Conservation (phyloP, 2,113 vertebrate genomes). For the Elgaria multicarinata region DNA sequence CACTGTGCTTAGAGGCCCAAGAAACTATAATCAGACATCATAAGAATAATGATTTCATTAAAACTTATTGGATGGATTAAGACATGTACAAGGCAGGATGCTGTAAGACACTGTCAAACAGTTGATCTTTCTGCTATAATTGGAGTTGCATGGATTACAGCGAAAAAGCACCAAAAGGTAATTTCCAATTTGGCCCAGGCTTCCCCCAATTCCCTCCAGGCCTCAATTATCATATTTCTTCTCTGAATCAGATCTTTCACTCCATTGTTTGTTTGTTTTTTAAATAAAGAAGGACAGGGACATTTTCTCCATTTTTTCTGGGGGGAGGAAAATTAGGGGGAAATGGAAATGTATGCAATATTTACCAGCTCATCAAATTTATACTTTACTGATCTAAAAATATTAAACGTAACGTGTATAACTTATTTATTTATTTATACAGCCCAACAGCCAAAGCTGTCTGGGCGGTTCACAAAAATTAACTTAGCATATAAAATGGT, state of each 20-base stretch:
- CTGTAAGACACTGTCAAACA: constrained; percentile 58
- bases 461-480: too few species aligned
- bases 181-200: constrained; percentile 72
- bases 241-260: constrained; percentile 58
- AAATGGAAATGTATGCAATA: too few species aligned
- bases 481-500: too few species aligned
- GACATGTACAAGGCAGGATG: constrained; percentile 48
- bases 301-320: too few species aligned
- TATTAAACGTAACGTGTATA: too few species aligned
- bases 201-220: constrained; percentile 55
- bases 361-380: too few species aligned
- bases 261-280: too few species aligned
- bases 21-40: constrained; percentile 51
- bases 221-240: constrained; percentile 73
- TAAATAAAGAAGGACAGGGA: too few species aligned
- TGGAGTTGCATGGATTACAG: constrained; percentile 64
- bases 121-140: constrained; percentile 59
- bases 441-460: too few species aligned
- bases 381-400: too few species aligned
- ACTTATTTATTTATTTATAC: too few species aligned
- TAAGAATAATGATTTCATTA: constrained; percentile 72
- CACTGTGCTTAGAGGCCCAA: constrained; percentile 43
- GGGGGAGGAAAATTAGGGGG: too few species aligned
- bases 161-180: constrained; percentile 62
- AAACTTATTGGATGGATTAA: constrained; percentile 52